phyloP scores from a whole-genome alignment of 2,888 invertebrate genomes.

The Omphaloscelis lunosa region DNA sequence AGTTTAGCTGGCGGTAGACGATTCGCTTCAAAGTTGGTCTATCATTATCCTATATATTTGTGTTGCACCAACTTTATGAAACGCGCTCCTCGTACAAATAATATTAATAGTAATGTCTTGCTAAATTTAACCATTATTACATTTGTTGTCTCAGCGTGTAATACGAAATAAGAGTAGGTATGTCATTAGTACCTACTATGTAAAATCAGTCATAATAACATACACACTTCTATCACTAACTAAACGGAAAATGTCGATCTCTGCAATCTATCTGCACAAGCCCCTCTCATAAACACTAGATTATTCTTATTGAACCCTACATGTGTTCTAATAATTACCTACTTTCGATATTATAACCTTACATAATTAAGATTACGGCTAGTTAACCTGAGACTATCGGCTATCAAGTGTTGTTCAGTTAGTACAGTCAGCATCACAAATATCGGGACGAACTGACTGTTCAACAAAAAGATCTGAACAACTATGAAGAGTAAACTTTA shows the following conservation, averaged over 20 bases:
- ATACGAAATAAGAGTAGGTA: not conserved
- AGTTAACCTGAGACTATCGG: conserved; percentile 37
- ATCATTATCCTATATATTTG: too few relatives aligned
- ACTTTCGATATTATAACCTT: conserved; percentile 39
- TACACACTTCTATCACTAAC: conserved; percentile 16
- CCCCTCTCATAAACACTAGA: conserved; percentile 39
- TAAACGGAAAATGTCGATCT: conserved; percentile 2
- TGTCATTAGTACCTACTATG: not conserved
- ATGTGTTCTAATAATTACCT: conserved; percentile 29
- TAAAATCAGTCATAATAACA: not conserved
- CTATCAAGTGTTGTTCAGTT: not conserved
- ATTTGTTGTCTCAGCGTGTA: conserved; percentile 15
- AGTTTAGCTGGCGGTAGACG: too few relatives aligned
- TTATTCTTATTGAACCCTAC: conserved; percentile 38
- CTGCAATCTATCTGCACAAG: conserved; percentile 21
- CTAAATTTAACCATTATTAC: conserved; percentile 3
- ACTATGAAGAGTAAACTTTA: not conserved
- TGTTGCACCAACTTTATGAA: too few relatives aligned
- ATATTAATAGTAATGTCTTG: not conserved
- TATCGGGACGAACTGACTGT: not conserved
- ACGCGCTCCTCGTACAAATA: not conserved
- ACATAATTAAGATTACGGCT: conserved; percentile 39
- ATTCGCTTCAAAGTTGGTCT: too few relatives aligned
- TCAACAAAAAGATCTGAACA: not conserved
- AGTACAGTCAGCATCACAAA: not conserved